These are phyloP conservation scores for Hucho hucho DNA, from an alignment of 2,113 vertebrate species.

Conservation along the genomic window DNA sequence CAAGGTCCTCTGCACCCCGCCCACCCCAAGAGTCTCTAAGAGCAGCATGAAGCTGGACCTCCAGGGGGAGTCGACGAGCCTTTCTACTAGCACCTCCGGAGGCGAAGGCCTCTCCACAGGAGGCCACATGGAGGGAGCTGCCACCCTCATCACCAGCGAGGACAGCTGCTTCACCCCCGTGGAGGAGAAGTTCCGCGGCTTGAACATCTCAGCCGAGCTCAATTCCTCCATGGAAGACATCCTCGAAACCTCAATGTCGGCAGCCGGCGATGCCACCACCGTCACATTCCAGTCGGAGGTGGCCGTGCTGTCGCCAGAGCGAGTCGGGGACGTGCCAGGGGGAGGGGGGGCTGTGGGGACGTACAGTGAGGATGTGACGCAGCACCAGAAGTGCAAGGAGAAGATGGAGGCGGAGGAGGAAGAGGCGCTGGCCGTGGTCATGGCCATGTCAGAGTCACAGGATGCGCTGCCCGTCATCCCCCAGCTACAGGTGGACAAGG, in stretches of 20 bases:
- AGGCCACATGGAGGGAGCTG: constrained; percentile 7
- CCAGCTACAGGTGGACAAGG: constrained; percentile 85
- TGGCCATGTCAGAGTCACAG: constrained; percentile 91
- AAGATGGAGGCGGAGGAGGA: constrained; percentile 93
- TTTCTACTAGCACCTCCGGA: background rate
- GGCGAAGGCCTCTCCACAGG: constrained; percentile 18
- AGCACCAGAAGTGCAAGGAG: constrained; percentile 89
- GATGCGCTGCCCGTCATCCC: constrained; percentile 85
- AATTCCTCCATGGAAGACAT: constrained; percentile 89
- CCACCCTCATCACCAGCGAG: constrained; percentile 79
- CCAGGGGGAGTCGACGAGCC: constrained; percentile 47
- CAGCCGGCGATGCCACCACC: constrained; percentile 71
- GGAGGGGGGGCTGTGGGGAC: constrained; percentile 65
- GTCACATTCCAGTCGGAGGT: constrained; percentile 90
- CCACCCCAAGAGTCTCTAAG: constrained; percentile 37
- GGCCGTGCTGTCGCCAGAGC: constrained; percentile 84
- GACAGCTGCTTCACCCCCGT: constrained; percentile 85
- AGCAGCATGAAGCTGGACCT: constrained; percentile 79
- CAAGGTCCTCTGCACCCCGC: constrained; percentile 61
- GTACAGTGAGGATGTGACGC: constrained; percentile 85
- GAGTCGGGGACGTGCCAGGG: constrained; percentile 54
- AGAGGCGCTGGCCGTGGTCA: constrained; percentile 84
- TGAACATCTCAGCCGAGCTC: constrained; percentile 83
- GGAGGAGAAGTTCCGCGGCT: constrained; percentile 74
- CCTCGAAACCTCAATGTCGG: constrained; percentile 78